Conservation (phyloP, 2,113 vertebrate species). For the Podiceps cristatus region DNA sequence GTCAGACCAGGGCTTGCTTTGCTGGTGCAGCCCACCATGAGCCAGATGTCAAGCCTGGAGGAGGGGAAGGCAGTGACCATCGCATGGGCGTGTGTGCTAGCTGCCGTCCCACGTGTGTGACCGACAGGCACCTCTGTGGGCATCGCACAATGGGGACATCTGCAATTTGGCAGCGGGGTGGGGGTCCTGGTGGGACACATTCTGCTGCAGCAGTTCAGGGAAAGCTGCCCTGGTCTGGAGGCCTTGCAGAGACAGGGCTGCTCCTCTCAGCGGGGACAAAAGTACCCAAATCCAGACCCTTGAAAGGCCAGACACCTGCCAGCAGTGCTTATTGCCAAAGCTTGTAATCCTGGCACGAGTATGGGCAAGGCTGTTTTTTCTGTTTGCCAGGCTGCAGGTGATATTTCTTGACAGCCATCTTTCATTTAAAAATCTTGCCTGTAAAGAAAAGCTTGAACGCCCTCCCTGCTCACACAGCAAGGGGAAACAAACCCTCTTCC, state of each 20-base stretch:
- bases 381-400: not conserved
- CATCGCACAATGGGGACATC: fast-evolving
- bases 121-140: fast-evolving
- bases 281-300: not conserved
- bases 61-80: not conserved
- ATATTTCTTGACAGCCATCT: not conserved
- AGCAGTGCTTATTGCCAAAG: not conserved
- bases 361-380: not conserved
- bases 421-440: not conserved
- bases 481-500: not conserved
- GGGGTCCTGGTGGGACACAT: fast-evolving
- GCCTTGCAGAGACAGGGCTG: not conserved
- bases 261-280: not conserved
- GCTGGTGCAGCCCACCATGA: not conserved
- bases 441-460: not conserved
- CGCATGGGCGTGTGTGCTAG: fast-evolving
- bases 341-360: not conserved
- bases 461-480: not conserved
- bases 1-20: not conserved
- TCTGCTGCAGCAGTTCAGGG: not conserved
- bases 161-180: fast-evolving
- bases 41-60: not conserved
- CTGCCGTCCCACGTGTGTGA: fast-evolving
- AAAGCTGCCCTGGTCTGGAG: not conserved
- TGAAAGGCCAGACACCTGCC: not conserved